Conservation (phyloP, 2,888 invertebrate species). For the Baronia brevicornis region DNA sequence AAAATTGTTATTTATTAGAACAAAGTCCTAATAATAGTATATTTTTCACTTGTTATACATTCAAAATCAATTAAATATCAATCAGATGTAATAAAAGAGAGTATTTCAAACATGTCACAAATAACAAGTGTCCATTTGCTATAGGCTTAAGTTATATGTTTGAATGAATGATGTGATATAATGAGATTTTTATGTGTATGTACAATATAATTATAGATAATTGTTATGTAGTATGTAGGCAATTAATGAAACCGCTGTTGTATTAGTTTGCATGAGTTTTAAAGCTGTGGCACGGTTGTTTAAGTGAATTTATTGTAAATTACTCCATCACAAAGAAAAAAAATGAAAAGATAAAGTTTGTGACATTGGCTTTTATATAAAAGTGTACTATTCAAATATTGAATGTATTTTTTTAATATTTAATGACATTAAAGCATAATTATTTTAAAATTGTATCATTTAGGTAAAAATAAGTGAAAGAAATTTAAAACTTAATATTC, state of each 20-base stretch:
- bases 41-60: no score
- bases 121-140: conserved; percentile 26
- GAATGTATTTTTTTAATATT: no score
- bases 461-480: no score
- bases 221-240: conserved; percentile 41
- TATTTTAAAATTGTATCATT: no score
- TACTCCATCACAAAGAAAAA: background rate
- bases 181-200: conserved; percentile 59
- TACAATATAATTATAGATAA: no score
- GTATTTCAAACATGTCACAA: conserved; percentile 23
- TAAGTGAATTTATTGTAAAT: background rate
- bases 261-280: conserved; percentile 4
- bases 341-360: no score
- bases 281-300: conserved; percentile 6
- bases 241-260: conserved; percentile 16
- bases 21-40: no score
- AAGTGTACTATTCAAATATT: no score
- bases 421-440: no score
- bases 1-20: no score
- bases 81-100: background rate
- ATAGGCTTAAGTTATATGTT: conserved; percentile 45
- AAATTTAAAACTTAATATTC: no score
- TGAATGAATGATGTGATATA: conserved; percentile 71
- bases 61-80: no score
- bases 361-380: background rate